phyloP scores from a whole-genome alignment of 2,888 invertebrate genomes.

The Cosmorhoe ocellata region DNA sequence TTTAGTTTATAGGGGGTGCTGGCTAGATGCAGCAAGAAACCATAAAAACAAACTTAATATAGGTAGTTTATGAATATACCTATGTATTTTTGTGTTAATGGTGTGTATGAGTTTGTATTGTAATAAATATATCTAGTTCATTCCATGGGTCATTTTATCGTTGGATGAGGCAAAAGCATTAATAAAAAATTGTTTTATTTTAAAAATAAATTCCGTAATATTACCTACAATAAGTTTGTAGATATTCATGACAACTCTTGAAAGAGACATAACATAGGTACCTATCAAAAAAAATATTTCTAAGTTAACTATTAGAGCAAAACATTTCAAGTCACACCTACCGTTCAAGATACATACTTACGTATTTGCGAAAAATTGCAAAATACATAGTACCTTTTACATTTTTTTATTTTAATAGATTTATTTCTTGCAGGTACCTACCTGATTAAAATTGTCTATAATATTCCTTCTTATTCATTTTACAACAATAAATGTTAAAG shows the following conservation, averaged over 20 bases:
- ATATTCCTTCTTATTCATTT: constrained; percentile 7
- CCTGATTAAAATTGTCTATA: background rate
- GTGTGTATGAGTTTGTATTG: constrained; percentile 28
- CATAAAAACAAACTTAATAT: too few species aligned
- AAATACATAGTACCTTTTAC: too few species aligned
- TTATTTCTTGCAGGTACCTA: background rate
- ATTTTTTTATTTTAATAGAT: background rate
- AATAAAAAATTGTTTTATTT: constrained; percentile 26
- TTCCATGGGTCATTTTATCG: constrained; percentile 43
- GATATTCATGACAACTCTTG: background rate
- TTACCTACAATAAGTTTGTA: background rate
- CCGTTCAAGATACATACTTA: too few species aligned
- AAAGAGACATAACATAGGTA: too few species aligned
- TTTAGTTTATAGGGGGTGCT: constrained; percentile 15
- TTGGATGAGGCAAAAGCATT: constrained; percentile 47
- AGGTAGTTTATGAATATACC: constrained; percentile 2
- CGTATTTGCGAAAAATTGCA: too few species aligned
- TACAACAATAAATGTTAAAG: constrained; percentile 13
- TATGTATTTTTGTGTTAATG: constrained; percentile 23
- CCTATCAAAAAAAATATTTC: too few species aligned
- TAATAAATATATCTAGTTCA: constrained; percentile 39
- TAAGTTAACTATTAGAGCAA: too few species aligned
- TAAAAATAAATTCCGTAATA: background rate
- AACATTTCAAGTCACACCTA: too few species aligned
- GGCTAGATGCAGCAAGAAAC: constrained; percentile 6